These are phyloP conservation scores for Drosophila varians DNA, from an alignment of 1,140 invertebrate genomes.

Conservation along the genomic window DNA sequence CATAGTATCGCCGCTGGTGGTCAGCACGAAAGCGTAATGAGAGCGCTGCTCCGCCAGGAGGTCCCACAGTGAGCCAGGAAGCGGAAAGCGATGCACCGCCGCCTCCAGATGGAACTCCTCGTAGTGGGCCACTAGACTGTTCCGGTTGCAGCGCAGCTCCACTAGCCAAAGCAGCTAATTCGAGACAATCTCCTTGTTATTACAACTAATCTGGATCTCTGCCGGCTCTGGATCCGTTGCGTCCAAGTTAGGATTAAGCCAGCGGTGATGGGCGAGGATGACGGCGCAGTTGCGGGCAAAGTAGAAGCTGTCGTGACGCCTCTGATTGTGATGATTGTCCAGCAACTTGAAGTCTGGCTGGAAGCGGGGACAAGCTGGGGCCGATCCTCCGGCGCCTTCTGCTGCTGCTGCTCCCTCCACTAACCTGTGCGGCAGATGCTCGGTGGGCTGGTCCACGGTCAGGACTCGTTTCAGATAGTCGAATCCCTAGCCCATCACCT, in stretches of 20 bases:
- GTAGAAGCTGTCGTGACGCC: constrained; percentile 75
- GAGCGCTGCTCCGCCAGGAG: constrained; percentile 51
- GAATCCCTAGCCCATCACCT: constrained; percentile 97
- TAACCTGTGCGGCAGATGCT: constrained; percentile 84
- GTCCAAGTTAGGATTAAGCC: constrained; percentile 46
- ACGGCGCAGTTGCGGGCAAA: constrained; percentile 74
- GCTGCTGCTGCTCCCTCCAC: constrained; percentile 52
- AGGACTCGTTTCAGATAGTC: constrained; percentile 93
- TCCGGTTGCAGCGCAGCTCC: constrained; percentile 71
- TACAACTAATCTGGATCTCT: constrained; percentile 21
- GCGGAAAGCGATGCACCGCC: constrained; percentile 27
- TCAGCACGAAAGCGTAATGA: constrained; percentile 67
- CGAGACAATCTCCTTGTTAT: constrained; percentile 44
- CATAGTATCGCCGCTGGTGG: constrained; percentile 59
- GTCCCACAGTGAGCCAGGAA: constrained; percentile 52
- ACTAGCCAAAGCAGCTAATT: constrained; percentile 58
- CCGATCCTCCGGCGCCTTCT: constrained; percentile 31
- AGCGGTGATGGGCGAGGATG: constrained; percentile 74
- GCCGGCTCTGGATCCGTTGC: not conserved
- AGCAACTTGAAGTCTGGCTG: constrained; percentile 76
- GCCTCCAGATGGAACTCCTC: constrained; percentile 51
- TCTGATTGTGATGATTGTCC: constrained; percentile 84
- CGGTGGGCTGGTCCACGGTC: constrained; percentile 85
- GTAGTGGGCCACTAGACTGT: constrained; percentile 70
- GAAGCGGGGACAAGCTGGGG: constrained; percentile 63